Percentiles rank a stretch among this genome's conserved stretches.
These are phyloP conservation scores for Electrophaes corylata DNA, from an alignment of 2,888 invertebrate species.

Conservation along the genomic window DNA sequence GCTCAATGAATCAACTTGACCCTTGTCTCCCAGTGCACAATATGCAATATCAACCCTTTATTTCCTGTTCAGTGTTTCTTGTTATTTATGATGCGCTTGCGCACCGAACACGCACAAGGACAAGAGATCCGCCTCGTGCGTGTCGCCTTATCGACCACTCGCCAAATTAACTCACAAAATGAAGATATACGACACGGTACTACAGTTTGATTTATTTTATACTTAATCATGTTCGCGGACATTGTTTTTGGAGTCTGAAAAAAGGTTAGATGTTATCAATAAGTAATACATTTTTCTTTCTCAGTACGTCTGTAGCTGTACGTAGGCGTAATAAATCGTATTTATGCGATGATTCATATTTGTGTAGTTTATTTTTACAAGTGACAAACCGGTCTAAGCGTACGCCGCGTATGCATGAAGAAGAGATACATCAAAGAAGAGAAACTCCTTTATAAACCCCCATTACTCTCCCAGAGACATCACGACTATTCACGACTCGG, in stretches of 20 bases:
- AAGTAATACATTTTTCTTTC: slow-evolving; percentile 24
- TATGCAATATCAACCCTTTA: slow-evolving; percentile 35
- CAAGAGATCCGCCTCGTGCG: slow-evolving; percentile 60
- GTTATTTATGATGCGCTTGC: slow-evolving; percentile 67
- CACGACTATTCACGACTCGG: slow-evolving; percentile 51
- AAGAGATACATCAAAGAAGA: slow-evolving; percentile 40
- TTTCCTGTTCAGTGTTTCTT: slow-evolving; percentile 35
- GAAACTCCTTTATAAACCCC: slow-evolving; percentile 40
- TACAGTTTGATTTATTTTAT: slow-evolving; percentile 53
- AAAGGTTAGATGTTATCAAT: slow-evolving; percentile 30
- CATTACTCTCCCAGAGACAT: slow-evolving; percentile 51
- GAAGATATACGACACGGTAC: slow-evolving; percentile 66
- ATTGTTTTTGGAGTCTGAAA: slow-evolving; percentile 27
- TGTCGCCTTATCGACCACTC: slow-evolving; percentile 67
- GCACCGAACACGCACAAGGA: slow-evolving; percentile 62
- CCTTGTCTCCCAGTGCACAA: slow-evolving; percentile 33
- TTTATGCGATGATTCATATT: slow-evolving; percentile 39
- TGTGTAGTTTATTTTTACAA: slow-evolving; percentile 39
- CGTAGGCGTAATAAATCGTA: slow-evolving; percentile 23
- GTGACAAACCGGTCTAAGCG: slow-evolving; percentile 35
- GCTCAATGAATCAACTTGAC: slow-evolving; percentile 22
- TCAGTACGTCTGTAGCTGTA: slow-evolving; percentile 11
- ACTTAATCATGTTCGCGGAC: slow-evolving; percentile 34
- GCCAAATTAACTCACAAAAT: slow-evolving; percentile 74
- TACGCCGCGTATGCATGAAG: slow-evolving; percentile 30